Conservation (phyloP, 2,797 vertebrate genomes). For the Pseudopleuronectes americanus region DNA sequence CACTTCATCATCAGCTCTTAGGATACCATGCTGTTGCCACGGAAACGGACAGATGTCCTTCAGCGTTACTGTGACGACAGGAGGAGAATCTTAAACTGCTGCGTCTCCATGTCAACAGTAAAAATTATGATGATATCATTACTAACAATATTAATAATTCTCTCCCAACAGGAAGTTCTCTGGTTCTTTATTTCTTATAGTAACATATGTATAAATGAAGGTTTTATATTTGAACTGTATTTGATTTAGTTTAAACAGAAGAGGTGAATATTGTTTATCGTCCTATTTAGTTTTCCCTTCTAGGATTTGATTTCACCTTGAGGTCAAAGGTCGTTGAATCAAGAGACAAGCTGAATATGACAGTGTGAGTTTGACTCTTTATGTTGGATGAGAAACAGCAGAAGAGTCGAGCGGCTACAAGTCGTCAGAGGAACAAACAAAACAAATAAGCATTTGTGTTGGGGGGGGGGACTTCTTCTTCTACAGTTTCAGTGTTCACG, state of each 20-base stretch:
- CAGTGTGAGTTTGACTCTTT: background rate
- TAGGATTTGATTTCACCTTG: too few species aligned
- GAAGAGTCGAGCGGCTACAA: constrained; percentile 7
- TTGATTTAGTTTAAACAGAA: too few species aligned
- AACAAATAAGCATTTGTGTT: constrained; percentile 4
- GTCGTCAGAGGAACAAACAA: constrained; percentile 1
- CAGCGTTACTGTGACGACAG: constrained; percentile 23
- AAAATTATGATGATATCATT: too few species aligned
- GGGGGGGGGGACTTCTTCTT: constrained; percentile 7
- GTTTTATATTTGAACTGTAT: too few species aligned
- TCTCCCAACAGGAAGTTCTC: too few species aligned
- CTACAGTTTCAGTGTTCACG: constrained; percentile 39
- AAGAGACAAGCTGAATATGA: background rate
- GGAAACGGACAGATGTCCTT: constrained; percentile 19
- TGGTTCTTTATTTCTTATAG: too few species aligned
- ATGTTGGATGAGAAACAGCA: constrained; percentile 1
- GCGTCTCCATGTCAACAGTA: too few species aligned
- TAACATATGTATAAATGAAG: too few species aligned
- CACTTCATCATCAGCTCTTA: constrained; percentile 24
- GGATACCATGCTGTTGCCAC: constrained; percentile 33
- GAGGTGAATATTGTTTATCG: too few species aligned
- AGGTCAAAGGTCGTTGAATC: background rate
- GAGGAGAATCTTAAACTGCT: background rate
- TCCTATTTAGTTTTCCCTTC: too few species aligned
- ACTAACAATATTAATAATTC: too few species aligned